Evolutionary conservation across 2,113 vertebrate species (phyloP).

Genomic region (Notechis scutatus): DNA sequence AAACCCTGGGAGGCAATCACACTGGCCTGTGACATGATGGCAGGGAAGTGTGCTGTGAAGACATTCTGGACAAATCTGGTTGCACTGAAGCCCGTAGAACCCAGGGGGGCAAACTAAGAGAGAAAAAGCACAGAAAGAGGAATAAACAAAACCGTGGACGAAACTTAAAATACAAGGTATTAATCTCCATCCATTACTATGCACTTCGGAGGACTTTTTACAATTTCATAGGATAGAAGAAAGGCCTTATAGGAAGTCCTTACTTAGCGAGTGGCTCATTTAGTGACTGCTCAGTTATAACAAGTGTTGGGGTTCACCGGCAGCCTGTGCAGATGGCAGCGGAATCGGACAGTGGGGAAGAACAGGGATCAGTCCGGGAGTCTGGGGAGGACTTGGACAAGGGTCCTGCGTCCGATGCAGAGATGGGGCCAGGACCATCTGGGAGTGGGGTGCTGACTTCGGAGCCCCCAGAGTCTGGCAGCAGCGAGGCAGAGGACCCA

Average conservation of each 20-base stretch:
- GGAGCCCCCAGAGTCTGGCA: too few relatives aligned
- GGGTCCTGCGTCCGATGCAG: too few relatives aligned
- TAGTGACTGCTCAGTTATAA: background rate
- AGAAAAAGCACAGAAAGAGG: background rate
- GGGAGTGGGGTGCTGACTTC: too few relatives aligned
- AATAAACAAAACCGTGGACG: background rate
- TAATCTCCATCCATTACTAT: background rate
- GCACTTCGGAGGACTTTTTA: background rate
- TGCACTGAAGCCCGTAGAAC: conserved; percentile 89
- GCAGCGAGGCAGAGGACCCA: too few relatives aligned
- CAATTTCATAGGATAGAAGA: background rate
- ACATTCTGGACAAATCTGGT: conserved; percentile 90
- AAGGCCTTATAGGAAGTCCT: background rate
- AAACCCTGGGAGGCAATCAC: conserved; percentile 92
- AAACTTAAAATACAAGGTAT: background rate
- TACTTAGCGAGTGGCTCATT: background rate
- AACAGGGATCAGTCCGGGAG: too few relatives aligned
- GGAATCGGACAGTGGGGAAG: too few relatives aligned
- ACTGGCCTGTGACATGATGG: conserved; percentile 88
- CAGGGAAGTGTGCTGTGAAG: conserved; percentile 91
- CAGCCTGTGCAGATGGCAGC: too few relatives aligned
- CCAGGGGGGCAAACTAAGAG: conserved; percentile 87
- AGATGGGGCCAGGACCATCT: too few relatives aligned
- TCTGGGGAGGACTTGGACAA: too few relatives aligned
- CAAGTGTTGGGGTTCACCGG: too few relatives aligned